Conservation (phyloP, 2,113 vertebrate species). For the Notothenia coriiceps region DNA sequence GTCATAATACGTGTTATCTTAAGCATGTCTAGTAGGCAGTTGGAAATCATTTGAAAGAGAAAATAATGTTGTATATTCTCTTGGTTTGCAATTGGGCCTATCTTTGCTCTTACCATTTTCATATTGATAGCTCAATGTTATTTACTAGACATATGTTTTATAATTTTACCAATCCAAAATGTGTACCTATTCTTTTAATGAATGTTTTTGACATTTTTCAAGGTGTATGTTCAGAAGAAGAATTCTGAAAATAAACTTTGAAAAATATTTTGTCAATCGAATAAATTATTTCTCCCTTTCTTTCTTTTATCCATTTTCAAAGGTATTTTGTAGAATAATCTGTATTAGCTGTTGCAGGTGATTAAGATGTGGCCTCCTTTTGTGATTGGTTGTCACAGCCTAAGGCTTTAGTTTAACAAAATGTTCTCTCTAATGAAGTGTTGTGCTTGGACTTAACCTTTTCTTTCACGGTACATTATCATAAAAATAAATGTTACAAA, state of each 20-base stretch:
- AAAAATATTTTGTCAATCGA: no score
- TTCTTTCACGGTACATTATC: conserved; percentile 18
- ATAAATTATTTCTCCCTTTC: neutral
- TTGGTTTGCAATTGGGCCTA: neutral
- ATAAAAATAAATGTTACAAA: conserved; percentile 32
- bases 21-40: neutral
- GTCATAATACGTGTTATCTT: neutral
- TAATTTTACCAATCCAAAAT: no score
- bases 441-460: conserved; percentile 9
- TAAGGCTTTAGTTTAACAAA: neutral
- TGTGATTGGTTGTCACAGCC: conserved; percentile 1
- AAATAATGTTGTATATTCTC: no score
- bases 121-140: neutral
- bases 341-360: neutral
- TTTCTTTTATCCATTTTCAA: neutral
- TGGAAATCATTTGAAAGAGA: neutral
- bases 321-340: neutral
- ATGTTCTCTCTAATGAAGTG: conserved; percentile 6
- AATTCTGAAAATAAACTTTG: no score
- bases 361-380: neutral
- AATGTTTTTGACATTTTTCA: neutral
- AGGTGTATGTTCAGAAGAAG: neutral
- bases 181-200: no score
- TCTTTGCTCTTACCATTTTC: neutral
- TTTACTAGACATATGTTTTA: no score